Conservation (phyloP, 1,140 invertebrate species). For the Neotoxoptera formosana region DNA sequence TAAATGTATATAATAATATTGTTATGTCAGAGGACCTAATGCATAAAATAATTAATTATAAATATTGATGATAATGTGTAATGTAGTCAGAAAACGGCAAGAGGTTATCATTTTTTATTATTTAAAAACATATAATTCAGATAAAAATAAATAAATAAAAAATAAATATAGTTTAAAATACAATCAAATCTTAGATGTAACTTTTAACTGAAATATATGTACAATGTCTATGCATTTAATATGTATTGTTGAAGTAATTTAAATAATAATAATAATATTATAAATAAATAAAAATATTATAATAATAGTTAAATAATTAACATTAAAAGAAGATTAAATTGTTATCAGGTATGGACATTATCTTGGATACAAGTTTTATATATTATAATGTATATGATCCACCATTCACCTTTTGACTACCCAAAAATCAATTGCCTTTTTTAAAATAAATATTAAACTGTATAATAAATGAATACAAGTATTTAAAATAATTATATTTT, state of each 20-base stretch:
- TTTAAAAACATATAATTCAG: neutral
- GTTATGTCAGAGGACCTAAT: neutral
- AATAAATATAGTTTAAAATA: neutral
- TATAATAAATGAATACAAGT: no score
- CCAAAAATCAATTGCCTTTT: neutral
- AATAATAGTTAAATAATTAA: neutral
- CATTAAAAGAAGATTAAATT: neutral
- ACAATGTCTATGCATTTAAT: neutral
- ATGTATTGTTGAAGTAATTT: neutral
- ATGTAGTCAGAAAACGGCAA: neutral
- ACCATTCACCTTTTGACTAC: neutral
- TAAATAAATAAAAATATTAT: neutral
- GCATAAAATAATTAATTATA: slow-evolving; percentile 55
- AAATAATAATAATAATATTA: no score
- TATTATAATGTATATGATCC: neutral
- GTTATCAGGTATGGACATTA: neutral
- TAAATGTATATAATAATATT: neutral
- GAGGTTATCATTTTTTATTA: neutral
- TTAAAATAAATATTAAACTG: neutral
- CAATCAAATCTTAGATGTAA: neutral
- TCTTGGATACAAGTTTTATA: neutral
- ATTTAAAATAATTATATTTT: no score
- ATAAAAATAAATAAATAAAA: neutral
- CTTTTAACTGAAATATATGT: neutral
- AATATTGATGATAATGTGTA: neutral